Conservation (phyloP, 2,888 invertebrate species). For the Hetaerina titia region DNA sequence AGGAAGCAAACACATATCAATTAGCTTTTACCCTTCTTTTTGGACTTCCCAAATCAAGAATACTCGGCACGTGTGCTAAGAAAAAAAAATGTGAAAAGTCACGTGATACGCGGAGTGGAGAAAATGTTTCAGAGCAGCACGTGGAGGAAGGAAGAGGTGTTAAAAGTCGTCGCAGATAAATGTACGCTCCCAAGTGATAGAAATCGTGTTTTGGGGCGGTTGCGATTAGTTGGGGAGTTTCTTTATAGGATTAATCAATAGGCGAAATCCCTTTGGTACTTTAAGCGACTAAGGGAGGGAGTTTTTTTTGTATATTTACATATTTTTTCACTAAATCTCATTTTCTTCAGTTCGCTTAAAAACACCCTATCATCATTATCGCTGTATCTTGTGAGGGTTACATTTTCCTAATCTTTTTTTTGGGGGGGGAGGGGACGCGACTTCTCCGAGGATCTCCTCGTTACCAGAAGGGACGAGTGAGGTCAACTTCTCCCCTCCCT, state of each 20-base stretch:
- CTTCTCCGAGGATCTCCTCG: too few relatives aligned
- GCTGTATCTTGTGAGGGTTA: too few relatives aligned
- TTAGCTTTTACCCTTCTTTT: neutral
- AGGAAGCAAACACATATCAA: neutral
- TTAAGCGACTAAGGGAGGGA: neutral
- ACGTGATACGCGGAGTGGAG: neutral
- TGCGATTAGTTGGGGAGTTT: neutral
- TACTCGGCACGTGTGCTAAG: neutral
- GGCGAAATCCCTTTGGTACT: neutral
- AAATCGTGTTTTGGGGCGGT: neutral
- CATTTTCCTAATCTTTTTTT: too few relatives aligned
- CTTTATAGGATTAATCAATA: neutral
- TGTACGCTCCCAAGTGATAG: neutral
- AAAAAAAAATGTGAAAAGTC: neutral
- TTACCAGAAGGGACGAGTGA: too few relatives aligned
- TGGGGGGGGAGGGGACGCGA: too few relatives aligned
- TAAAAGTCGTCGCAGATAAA: neutral
- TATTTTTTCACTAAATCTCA: neutral
- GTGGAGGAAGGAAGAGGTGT: neutral
- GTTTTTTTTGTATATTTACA: neutral
- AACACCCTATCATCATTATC: neutral
- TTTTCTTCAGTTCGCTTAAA: neutral
- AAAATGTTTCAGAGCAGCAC: neutral
- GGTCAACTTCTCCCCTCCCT: too few relatives aligned
- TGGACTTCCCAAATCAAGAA: neutral